A percentile compares a stretch with the other conserved stretches of the same genome.
Evolutionary conservation across 2,888 invertebrate species (phyloP).

Genomic region (Ophioninae sp.): DNA sequence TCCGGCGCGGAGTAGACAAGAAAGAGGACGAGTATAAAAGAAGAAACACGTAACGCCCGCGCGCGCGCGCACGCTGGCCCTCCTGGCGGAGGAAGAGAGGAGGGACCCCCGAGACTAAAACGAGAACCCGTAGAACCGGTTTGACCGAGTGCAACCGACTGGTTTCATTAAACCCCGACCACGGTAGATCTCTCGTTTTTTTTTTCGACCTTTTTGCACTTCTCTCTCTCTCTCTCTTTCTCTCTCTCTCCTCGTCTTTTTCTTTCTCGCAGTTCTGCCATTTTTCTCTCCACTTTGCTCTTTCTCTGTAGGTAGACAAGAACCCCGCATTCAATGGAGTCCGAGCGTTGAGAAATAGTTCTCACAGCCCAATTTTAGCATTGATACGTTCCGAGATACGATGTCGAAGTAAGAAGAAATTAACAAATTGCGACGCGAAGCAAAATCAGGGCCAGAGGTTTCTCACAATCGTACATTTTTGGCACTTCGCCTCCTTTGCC

Average conservation of each 20-base stretch:
- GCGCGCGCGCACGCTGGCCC: conserved; percentile 20
- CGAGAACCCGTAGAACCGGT: conserved; percentile 76
- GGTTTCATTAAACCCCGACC: conserved; percentile 78
- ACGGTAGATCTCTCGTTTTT: conserved; percentile 49
- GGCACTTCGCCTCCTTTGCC: not conserved
- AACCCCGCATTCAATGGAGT: conserved; percentile 40
- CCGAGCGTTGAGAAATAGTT: conserved; percentile 53
- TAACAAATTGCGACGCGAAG: not conserved
- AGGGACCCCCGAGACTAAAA: conserved; percentile 59
- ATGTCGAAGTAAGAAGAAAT: not conserved
- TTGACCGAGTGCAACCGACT: conserved; percentile 73
- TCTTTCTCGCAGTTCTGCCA: conserved; percentile 22
- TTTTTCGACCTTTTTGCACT: conserved; percentile 21
- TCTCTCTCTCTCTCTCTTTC: conserved; percentile 34
- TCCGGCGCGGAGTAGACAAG: conserved; percentile 56
- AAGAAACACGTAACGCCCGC: conserved; percentile 57
- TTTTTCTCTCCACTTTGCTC: conserved; percentile 27
- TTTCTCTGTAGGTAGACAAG: conserved; percentile 25
- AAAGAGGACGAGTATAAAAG: conserved; percentile 54
- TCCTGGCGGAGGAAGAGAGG: conserved; percentile 46
- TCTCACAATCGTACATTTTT: not conserved
- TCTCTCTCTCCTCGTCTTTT: conserved; percentile 59
- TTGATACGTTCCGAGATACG: conserved; percentile 1
- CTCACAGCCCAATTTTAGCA: conserved; percentile 23
- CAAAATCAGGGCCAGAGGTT: not conserved